Evolutionary conservation across 2,797 vertebrate species (phyloP).

Genomic region (Nannoperca obscura): DNA sequence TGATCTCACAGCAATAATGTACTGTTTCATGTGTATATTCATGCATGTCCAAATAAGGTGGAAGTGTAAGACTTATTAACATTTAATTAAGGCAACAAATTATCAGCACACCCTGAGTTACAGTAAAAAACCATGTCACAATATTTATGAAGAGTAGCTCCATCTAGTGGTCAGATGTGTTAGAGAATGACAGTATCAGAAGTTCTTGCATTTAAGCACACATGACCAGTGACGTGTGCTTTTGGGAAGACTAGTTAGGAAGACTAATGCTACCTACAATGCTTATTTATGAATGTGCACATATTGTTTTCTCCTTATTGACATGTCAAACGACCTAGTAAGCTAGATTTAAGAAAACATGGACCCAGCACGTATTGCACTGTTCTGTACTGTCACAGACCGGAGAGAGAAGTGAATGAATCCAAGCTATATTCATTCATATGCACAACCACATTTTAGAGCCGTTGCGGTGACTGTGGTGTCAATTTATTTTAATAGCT

Average conservation of each 20-base stretch:
- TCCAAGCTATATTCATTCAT: conserved; percentile 5
- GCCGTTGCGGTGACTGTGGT: conserved; percentile 9
- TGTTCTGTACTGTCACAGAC: neutral
- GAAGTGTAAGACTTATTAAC: neutral
- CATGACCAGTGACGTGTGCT: neutral
- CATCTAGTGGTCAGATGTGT: conserved; percentile 70
- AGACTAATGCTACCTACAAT: conserved; percentile 5
- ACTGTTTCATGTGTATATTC: conserved; percentile 34
- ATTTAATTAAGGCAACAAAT: conserved; percentile 17
- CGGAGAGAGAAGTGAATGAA: neutral
- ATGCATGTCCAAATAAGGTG: conserved; percentile 28
- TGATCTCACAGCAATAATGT: conserved; percentile 54
- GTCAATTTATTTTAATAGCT: conserved; percentile 33
- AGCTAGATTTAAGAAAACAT: conserved; percentile 1
- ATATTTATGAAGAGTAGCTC: conserved; percentile 49
- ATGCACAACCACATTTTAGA: conserved; percentile 31
- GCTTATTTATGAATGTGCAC: conserved; percentile 38
- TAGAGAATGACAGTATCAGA: neutral
- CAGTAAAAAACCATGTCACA: neutral
- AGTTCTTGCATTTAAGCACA: neutral
- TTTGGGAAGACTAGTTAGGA: neutral
- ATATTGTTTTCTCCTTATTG: neutral
- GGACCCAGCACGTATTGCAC: neutral
- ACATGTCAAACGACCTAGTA: neutral
- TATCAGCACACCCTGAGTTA: neutral